These are phyloP conservation scores for Struthio camelus DNA, from an alignment of 2,113 vertebrate genomes.

Conservation along the genomic window DNA sequence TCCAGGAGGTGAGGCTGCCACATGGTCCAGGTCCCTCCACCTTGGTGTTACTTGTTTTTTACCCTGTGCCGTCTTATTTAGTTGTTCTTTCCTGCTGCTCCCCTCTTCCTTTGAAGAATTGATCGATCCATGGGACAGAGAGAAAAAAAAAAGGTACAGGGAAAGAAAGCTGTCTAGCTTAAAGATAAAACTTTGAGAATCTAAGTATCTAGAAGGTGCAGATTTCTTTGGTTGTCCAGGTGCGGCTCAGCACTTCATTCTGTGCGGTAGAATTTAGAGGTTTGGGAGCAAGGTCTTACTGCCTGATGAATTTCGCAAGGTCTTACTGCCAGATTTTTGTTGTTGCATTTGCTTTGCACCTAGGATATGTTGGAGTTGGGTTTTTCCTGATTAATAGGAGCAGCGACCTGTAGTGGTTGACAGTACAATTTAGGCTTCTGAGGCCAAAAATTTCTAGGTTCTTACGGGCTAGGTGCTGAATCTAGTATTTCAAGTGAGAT, in stretches of 20 bases:
- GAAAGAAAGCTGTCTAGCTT: neutral
- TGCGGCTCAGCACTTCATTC: neutral
- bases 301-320: neutral
- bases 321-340: neutral
- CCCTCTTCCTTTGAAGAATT: neutral
- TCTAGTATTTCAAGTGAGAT: neutral
- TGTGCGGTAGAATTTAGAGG: fast-evolving
- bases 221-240: neutral
- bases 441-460: neutral
- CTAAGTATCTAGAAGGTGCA: neutral
- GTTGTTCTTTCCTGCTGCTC: neutral
- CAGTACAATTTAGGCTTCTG: neutral
- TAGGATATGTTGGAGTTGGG: neutral
- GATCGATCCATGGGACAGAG: fast-evolving
- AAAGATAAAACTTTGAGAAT: neutral
- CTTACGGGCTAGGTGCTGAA: neutral
- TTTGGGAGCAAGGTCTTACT: neutral
- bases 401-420: neutral
- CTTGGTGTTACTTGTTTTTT: neutral
- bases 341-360: neutral
- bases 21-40: neutral
- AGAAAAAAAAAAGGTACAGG: neutral
- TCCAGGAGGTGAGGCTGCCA: conserved; percentile 85
- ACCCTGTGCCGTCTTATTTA: neutral
- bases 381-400: neutral